Evolutionary conservation across 2,797 vertebrate species (phyloP).

Genomic region (Sarcophilus harrisii): DNA sequence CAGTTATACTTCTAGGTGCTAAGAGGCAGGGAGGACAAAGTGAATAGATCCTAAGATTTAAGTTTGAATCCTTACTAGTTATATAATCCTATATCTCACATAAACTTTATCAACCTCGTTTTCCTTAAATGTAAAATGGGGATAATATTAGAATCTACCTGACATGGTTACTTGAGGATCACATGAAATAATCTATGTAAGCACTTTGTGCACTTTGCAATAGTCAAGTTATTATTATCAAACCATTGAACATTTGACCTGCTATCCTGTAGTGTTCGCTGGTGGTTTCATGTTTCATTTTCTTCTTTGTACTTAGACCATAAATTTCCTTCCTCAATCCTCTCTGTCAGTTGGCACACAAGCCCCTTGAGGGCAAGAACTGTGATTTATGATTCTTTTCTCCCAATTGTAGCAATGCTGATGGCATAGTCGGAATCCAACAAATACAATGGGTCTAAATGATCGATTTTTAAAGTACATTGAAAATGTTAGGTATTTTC

Average conservation of each 20-base stretch:
- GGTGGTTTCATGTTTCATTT: neutral
- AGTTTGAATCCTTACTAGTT: neutral
- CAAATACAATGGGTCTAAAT: neutral
- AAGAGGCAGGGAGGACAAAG: neutral
- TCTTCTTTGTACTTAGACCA: neutral
- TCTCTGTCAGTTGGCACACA: neutral
- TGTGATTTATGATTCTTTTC: neutral
- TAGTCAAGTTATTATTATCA: neutral
- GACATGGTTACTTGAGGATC: neutral
- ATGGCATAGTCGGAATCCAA: neutral
- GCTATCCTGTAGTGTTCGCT: neutral
- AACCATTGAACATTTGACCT: neutral
- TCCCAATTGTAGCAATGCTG: neutral
- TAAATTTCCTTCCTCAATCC: neutral
- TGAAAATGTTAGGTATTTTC: conserved; percentile 17
- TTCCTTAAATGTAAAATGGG: neutral
- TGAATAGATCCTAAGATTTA: neutral
- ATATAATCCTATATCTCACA: neutral
- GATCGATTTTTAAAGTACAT: neutral
- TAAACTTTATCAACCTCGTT: neutral
- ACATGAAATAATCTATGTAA: neutral
- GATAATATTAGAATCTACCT: neutral
- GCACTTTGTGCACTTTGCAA: neutral
- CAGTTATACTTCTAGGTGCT: neutral
- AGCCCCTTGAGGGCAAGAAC: neutral